Base-by-base conservation (phyloP, 2,113 vertebrate genomes). In the Myotis yumanensis region DNA sequence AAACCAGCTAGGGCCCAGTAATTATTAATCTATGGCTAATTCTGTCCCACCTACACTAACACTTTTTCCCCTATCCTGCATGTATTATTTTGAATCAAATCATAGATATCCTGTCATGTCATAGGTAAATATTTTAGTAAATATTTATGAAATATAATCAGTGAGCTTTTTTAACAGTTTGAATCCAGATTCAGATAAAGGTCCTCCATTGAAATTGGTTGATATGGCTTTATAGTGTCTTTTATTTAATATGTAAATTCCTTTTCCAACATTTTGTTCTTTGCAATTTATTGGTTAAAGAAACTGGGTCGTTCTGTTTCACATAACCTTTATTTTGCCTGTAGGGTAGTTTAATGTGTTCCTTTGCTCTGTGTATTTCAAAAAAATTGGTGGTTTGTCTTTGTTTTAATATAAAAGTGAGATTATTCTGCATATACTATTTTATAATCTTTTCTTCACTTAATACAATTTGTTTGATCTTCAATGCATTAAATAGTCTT, bases 301-400 rank as follows among this genome's bases (percentile, higher is more conserved):
- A 83, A 66, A 64, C 10, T 54, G 11, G 25, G 40, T 76, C 11
- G 32, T 66, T 72, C 30, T 77, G 11, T 82, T 81, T 88, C 20
- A 11, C 8, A 40, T 16, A 46, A 30, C 80, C 51, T 59, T 10
- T 4, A 28, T 73, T 80, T 72, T 80, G 48, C 51, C 64, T 66
- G 9, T 82, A n/a, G 20, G n/a, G 1, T 73, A 40, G 59, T 73
- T 64, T 51, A 77, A 15, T 88, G 12, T 90, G n/a, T 92, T 62
- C 37, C 64, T 95, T 88, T 94, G 59, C 9, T 72, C 20, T 92
- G 64, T 75, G 92, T 82, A 30, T 89, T 94, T 96, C 17, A 20
- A 83, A 71, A 84, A 96, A 76, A 79, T 43, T 32, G 20, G 11
- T 93, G 66, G 18, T 76, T 54, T 89, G 7, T 88, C 14, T 95